phyloP scores from a whole-genome alignment of 2,888 invertebrate species.

The Acheta domesticus region DNA sequence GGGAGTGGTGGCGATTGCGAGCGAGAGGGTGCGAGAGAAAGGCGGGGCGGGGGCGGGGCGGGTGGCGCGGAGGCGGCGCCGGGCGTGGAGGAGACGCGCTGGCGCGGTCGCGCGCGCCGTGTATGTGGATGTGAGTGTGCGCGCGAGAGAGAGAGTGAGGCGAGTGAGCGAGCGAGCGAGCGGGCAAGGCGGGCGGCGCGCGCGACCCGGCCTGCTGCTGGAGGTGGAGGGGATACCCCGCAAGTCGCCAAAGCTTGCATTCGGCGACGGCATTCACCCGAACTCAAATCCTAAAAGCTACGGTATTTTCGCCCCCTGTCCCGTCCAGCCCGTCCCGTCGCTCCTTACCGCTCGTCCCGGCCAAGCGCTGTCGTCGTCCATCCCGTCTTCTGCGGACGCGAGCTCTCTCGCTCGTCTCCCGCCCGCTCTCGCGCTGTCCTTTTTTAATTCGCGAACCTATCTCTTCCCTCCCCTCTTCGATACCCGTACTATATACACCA shows the following conservation, averaged over 20 bases:
- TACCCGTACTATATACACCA: too few species aligned
- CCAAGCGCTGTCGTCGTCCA: too few species aligned
- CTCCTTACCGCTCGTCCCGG: too few species aligned
- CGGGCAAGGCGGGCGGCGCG: slow-evolving; percentile 40
- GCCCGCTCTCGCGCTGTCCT: too few species aligned
- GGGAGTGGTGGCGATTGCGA: not conserved
- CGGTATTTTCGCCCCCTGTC: too few species aligned
- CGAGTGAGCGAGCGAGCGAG: slow-evolving; percentile 42
- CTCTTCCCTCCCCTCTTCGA: too few species aligned
- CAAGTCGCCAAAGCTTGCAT: not conserved
- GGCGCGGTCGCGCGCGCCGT: not conserved
- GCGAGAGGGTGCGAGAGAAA: slow-evolving; percentile 37
- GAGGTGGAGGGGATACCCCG: not conserved
- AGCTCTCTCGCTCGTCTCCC: too few species aligned
- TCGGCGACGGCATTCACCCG: too few species aligned
- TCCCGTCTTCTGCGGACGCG: too few species aligned
- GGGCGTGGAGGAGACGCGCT: slow-evolving; percentile 41
- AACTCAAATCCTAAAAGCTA: too few species aligned
- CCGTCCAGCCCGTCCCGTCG: too few species aligned
- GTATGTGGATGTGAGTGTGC: slow-evolving; percentile 28
- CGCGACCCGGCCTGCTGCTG: not conserved
- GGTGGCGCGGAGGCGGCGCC: slow-evolving; percentile 42
- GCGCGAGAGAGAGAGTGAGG: slow-evolving; percentile 43
- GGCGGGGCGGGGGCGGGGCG: slow-evolving; percentile 44
- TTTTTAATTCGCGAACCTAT: too few species aligned